Evolutionary conservation across 1,140 invertebrate species (phyloP).

Genomic region (Chrysoperla carnea): DNA sequence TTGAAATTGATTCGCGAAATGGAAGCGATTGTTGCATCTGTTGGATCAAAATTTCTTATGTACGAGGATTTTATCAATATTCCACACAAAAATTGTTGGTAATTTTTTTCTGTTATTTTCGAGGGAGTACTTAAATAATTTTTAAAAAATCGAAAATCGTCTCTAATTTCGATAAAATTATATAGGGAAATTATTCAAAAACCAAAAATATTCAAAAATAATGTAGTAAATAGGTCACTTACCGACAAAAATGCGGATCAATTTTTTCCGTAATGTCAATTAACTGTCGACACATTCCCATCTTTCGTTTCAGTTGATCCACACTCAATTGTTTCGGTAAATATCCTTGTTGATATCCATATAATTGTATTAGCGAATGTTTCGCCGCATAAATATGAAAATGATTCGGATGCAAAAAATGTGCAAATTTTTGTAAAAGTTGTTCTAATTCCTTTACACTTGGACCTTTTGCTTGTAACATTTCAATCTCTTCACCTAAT

Average conservation of each 20-base stretch:
- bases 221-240: too few species aligned
- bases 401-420: constrained; percentile 60
- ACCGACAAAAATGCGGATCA: constrained; percentile 30
- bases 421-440: constrained; percentile 37
- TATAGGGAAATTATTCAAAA: too few species aligned
- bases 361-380: constrained; percentile 62
- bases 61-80: too few species aligned
- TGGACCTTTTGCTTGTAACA: constrained; percentile 35
- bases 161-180: too few species aligned
- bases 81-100: too few species aligned
- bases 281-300: constrained; percentile 46
- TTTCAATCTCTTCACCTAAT: constrained; percentile 57
- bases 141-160: too few species aligned
- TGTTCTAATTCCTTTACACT: constrained; percentile 37
- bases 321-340: constrained; percentile 29
- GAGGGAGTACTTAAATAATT: too few species aligned
- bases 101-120: too few species aligned
- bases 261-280: constrained; percentile 39
- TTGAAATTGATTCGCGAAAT: too few species aligned
- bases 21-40: too few species aligned
- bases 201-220: too few species aligned
- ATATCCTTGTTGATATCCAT: constrained; percentile 42
- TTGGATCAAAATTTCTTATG: too few species aligned
- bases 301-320: constrained; percentile 40
- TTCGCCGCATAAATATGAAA: constrained; percentile 62